These are phyloP conservation scores for Azemiops feae DNA, from an alignment of 2,113 vertebrate species.

Conservation along the genomic window DNA sequence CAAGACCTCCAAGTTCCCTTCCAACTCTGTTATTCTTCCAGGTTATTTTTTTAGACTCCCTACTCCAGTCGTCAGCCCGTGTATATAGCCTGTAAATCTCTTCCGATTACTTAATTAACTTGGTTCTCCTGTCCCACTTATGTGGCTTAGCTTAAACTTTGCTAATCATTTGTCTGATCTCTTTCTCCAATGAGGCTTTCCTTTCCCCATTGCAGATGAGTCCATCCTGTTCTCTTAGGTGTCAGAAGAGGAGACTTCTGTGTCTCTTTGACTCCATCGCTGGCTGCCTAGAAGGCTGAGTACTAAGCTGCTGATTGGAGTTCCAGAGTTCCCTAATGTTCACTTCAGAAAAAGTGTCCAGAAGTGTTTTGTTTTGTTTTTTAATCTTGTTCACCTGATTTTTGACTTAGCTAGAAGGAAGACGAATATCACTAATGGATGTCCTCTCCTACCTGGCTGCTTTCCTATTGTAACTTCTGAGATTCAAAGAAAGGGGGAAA, in stretches of 20 bases:
- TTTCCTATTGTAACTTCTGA: not conserved
- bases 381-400: not conserved
- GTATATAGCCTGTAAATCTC: not conserved
- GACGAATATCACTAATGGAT: not conserved
- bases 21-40: not conserved
- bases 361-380: not conserved
- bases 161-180: not conserved
- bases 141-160: not conserved
- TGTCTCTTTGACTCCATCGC: not conserved
- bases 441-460: not conserved
- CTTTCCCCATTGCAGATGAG: not conserved
- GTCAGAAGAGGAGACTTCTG: not conserved
- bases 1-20: not conserved
- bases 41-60: not conserved
- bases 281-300: not conserved
- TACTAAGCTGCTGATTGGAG: not conserved
- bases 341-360: too few relatives aligned
- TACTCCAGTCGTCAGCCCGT: not conserved
- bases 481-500: not conserved
- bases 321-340: not conserved
- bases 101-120: not conserved
- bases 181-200: not conserved
- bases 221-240: not conserved
- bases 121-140: not conserved
- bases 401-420: not conserved